Conservation (phyloP, 2,797 vertebrate species). For the Kryptopterus vitreolus region DNA sequence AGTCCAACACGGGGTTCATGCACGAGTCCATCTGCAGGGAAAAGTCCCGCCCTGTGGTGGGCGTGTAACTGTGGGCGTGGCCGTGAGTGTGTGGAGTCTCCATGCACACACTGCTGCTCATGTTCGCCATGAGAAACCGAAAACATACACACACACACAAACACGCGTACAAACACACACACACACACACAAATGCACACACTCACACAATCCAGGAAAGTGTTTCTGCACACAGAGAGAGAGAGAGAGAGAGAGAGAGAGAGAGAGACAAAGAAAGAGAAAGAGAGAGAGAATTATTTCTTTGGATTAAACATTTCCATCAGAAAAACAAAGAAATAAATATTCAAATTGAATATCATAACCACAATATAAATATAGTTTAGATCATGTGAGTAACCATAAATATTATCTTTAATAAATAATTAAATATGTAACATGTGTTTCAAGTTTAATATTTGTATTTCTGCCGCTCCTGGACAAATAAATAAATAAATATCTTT, state of each 20-base stretch:
- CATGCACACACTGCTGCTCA: conserved; percentile 75
- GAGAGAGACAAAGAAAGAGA: conserved; percentile 4
- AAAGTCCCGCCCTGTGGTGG: conserved; percentile 49
- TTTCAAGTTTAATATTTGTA: not conserved
- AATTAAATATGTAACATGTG: not conserved
- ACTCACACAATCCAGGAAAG: conserved; percentile 41
- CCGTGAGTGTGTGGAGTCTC: conserved; percentile 73
- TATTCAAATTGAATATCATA: too few relatives aligned
- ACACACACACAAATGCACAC: conserved; percentile 32
- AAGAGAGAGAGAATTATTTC: not conserved
- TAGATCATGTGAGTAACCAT: not conserved
- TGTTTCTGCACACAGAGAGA: conserved; percentile 38
- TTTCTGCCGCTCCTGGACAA: not conserved
- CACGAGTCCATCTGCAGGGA: conserved; percentile 64
- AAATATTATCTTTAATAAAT: not conserved
- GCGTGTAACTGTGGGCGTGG: conserved; percentile 51
- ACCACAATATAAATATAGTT: not conserved
- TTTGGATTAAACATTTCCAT: not conserved
- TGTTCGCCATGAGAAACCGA: conserved; percentile 72
- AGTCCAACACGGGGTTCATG: conserved; percentile 83
- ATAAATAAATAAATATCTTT: not conserved
- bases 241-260: conserved; percentile 9
- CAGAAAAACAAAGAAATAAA: not conserved
- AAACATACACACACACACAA: conserved; percentile 41
- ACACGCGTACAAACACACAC: conserved; percentile 33